Evolutionary conservation across 1,140 invertebrate species (phyloP), one percentile per base, ranked within the genome.

Genomic region (Brachionus asplanchnoidis): DNA sequence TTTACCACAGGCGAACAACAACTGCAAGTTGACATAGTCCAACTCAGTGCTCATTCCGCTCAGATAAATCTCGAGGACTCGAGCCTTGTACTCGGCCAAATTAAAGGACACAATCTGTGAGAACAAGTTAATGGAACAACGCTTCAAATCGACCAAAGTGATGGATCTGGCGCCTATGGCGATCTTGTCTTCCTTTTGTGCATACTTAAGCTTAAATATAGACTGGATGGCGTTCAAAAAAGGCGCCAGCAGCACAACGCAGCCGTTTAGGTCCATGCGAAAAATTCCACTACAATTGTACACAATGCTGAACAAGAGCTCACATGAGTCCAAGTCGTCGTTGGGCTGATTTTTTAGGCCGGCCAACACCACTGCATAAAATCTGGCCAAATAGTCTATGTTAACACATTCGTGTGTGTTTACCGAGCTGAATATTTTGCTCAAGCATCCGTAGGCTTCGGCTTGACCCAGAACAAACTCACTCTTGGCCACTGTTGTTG

Each of bases 381-480:
- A 98, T 85, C 97, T 91, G 0, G 97, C 95, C 86, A 98, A 91
- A 90, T 99, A 99, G 2, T 96, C 93, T 3, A 96, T 94, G 17
- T 97, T 90, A 85, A 99, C 96, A 87, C 95, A 94, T 91, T 99
- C 97, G 42, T 94, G 94, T 14, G 95, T 96, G 90, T 96, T 96
- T 89, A 98, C 97, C 0, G 96, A 93, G 89, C 96, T 98, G 87
- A 99, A 95, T 87, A 99, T 96, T 87, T 96, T 92, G 90, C 96
- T 98, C 5, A 99, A 90, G 6, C 96, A 94, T 1, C 96, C 97
- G 86, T 98, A 92, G 3, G 97, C 97, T 90, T 98, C 96, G 0
- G 97, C 97, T 86, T 95, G 92, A 2, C 97, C 97, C 86, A 93
- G 92, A 87, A 44, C 68, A 56, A 85, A 66, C 11, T 56, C 70